phyloP scores from a whole-genome alignment of 2,113 vertebrate genomes.

The Cyanistes caeruleus region DNA sequence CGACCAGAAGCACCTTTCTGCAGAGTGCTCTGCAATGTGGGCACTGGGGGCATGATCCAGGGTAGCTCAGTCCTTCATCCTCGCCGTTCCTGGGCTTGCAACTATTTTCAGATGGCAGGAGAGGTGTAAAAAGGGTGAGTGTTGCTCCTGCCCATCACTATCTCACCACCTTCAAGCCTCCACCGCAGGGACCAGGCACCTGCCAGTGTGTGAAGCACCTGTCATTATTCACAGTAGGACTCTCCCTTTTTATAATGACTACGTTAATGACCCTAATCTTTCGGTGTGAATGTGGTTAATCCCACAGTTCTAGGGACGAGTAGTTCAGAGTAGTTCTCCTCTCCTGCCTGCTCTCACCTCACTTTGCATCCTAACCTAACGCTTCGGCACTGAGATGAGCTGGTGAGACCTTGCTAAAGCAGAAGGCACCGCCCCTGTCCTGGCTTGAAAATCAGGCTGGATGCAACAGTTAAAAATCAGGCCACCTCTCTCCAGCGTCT shows the following conservation, averaged over 20 bases:
- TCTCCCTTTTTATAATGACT: conserved; percentile 34
- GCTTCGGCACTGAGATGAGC: not conserved
- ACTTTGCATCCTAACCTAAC: not conserved
- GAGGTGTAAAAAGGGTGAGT: not conserved
- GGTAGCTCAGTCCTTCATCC: not conserved
- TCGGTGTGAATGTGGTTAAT: conserved; percentile 2
- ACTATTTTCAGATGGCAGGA: not conserved
- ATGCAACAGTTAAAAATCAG: not conserved
- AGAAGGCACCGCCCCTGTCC: not conserved
- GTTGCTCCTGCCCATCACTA: not conserved
- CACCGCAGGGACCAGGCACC: not conserved
- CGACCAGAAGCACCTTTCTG: not conserved
- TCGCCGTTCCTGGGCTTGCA: fast-evolving
- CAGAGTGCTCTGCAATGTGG: not conserved
- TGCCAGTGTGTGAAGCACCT: not conserved
- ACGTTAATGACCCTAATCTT: not conserved
- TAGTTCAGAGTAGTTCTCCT: not conserved
- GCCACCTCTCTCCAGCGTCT: not conserved
- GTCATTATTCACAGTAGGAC: not conserved
- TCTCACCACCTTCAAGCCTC: not conserved
- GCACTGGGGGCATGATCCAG: fast-evolving
- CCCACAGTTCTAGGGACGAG: not conserved
- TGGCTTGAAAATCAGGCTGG: not conserved
- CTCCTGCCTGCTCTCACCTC: not conserved
- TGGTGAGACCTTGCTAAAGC: not conserved